Evolutionary conservation across 2,888 invertebrate species (phyloP).

Genomic region (Ditula angustiorana): DNA sequence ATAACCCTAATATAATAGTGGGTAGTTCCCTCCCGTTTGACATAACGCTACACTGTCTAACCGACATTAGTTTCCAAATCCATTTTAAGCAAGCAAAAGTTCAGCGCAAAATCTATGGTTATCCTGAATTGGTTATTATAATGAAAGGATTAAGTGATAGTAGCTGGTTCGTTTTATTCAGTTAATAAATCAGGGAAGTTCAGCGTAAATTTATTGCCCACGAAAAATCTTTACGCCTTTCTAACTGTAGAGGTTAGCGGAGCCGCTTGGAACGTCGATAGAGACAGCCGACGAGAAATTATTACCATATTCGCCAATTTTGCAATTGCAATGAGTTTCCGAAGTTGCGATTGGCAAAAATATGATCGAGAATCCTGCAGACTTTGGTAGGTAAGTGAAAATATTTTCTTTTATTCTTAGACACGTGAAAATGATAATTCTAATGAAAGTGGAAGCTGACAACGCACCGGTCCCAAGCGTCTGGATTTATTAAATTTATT

Average conservation of each 20-base stretch:
- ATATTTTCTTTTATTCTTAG: neutral
- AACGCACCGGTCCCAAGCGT: no score
- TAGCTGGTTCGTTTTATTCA: neutral
- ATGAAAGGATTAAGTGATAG: slow-evolving; percentile 21
- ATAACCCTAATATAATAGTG: no score
- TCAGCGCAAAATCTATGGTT: neutral
- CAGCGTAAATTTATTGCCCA: slow-evolving; percentile 14
- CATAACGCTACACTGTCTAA: no score
- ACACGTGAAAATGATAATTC: no score
- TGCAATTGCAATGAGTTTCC: slow-evolving; percentile 28
- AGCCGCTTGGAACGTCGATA: slow-evolving; percentile 23
- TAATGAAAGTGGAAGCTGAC: no score
- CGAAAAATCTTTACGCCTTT: slow-evolving; percentile 14
- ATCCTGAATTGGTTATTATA: neutral
- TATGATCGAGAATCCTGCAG: slow-evolving; percentile 4
- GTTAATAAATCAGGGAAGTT: slow-evolving; percentile 28
- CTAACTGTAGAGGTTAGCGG: slow-evolving; percentile 17
- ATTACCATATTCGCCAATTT: slow-evolving; percentile 32
- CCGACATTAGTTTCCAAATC: neutral
- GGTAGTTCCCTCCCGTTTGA: no score
- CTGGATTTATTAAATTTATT: no score
- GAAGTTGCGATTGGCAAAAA: slow-evolving; percentile 14
- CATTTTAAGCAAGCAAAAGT: neutral
- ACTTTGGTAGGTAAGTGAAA: neutral
- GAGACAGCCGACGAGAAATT: slow-evolving; percentile 24